Evolutionary conservation across 2,797 vertebrate species (phyloP).

Genomic region (Hapalemur alaotrensis): DNA sequence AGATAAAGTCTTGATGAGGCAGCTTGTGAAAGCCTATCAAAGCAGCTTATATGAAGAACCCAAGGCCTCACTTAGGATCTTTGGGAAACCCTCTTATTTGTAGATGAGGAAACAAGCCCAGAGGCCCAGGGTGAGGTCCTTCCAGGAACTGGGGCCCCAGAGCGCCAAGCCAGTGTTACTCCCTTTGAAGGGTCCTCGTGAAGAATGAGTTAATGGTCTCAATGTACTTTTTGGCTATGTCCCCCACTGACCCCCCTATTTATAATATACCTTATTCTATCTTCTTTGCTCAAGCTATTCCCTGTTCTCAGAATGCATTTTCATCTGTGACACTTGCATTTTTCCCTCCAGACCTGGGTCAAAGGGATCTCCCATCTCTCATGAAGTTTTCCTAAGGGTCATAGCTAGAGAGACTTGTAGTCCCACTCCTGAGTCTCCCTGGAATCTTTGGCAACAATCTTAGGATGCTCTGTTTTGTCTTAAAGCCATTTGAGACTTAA

Average conservation of each 20-base stretch:
- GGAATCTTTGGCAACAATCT: neutral
- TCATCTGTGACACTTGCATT: neutral
- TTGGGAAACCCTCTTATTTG: neutral
- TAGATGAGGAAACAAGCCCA: neutral
- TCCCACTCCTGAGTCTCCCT: neutral
- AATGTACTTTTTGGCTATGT: neutral
- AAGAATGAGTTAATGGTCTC: neutral
- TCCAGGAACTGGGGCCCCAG: neutral
- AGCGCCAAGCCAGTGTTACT: neutral
- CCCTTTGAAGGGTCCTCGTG: neutral
- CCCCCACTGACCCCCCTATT: neutral
- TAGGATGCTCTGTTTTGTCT: neutral
- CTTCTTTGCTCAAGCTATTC: neutral
- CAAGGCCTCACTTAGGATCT: neutral
- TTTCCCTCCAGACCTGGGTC: neutral
- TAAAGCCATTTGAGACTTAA: neutral
- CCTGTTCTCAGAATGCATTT: neutral
- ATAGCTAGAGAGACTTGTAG: neutral
- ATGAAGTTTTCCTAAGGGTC: neutral
- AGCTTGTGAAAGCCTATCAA: neutral
- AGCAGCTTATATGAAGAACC: neutral
- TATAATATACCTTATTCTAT: neutral
- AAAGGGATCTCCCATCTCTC: neutral
- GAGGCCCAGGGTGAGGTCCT: neutral
- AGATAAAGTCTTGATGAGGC: conserved; percentile 12